Conservation (phyloP, 2,113 vertebrate species). For the Poicephalus gulielmi region DNA sequence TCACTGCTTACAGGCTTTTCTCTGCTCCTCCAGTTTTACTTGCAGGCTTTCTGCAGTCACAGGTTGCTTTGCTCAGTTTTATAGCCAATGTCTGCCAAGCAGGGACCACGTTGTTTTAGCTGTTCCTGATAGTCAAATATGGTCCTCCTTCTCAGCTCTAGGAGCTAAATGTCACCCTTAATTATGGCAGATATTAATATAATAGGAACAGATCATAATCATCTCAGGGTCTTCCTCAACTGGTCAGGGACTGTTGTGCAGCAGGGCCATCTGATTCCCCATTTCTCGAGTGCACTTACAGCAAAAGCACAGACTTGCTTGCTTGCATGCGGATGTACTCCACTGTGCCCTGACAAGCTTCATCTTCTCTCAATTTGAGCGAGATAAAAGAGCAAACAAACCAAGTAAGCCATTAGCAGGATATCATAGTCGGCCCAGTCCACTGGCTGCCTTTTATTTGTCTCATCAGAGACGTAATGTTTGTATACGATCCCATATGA, state of each 20-base stretch:
- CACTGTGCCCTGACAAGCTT: background rate
- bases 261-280: background rate
- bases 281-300: background rate
- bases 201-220: conserved; percentile 5
- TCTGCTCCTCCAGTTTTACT: background rate
- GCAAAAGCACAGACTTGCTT: background rate
- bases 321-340: background rate
- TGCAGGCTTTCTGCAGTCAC: background rate
- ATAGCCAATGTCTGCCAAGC: background rate
- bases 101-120: background rate
- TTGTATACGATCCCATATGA: background rate
- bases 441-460: background rate
- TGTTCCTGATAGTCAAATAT: background rate
- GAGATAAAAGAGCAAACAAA: background rate
- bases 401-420: background rate
- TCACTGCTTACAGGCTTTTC: background rate
- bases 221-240: background rate
- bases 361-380: background rate
- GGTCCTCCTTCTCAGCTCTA: background rate
- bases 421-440: background rate
- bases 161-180: background rate
- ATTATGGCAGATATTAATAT: background rate
- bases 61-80: background rate
- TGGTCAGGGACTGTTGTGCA: background rate
- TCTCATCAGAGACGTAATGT: conserved; percentile 27